phyloP scores from a whole-genome alignment of 35 echinoderm and acorn worm species.

The Anneissia japonica region DNA sequence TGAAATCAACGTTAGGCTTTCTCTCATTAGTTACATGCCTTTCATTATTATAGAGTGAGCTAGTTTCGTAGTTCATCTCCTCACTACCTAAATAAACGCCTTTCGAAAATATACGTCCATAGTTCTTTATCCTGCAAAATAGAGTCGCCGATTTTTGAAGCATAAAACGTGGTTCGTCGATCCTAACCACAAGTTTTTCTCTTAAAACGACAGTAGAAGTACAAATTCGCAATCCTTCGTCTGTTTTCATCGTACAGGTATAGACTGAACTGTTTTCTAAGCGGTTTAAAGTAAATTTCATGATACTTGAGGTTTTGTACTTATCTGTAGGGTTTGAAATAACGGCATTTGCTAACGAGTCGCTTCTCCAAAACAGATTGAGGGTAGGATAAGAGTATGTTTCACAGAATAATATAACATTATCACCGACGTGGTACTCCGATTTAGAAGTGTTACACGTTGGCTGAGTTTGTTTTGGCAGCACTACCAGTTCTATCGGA shows the following conservation, averaged over 20 bases:
- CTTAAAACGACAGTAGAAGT: background rate
- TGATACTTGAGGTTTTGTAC: background rate
- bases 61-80: no score
- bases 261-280: background rate
- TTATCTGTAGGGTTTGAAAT: background rate
- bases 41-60: no score
- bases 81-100: no score
- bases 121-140: no score
- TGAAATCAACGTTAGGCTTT: background rate
- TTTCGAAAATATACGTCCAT: no score
- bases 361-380: background rate
- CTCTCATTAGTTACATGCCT: background rate
- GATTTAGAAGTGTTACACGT: background rate
- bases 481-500: background rate
- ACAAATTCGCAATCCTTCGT: background rate
- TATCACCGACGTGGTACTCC: background rate
- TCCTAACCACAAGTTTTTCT: background rate
- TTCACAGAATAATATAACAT: background rate
- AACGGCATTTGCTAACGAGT: background rate
- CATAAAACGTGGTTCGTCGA: background rate
- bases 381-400: background rate
- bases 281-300: background rate
- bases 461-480: background rate
- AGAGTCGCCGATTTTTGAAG: background rate
- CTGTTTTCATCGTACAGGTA: background rate